Conservation (phyloP, 2,113 vertebrate genomes). For the Polypterus senegalus region DNA sequence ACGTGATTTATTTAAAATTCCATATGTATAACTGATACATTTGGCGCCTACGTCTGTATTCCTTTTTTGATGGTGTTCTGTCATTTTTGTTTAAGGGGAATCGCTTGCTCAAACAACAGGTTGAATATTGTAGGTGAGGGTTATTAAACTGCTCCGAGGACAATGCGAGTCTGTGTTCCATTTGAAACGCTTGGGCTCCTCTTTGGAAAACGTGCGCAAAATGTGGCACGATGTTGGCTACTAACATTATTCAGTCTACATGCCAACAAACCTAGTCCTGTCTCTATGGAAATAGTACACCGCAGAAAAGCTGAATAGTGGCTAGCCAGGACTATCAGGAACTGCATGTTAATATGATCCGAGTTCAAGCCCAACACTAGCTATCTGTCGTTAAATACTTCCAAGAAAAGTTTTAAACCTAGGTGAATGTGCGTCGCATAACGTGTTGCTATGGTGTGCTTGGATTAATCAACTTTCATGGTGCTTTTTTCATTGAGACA, state of each 20-base stretch:
- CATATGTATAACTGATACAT: background rate
- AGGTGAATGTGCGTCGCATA: too few relatives aligned
- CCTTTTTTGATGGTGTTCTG: slow-evolving; percentile 33
- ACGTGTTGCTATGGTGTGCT: too few relatives aligned
- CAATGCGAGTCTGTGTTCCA: slow-evolving; percentile 97
- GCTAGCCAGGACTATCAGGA: background rate
- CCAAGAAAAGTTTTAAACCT: too few relatives aligned
- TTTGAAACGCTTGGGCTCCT: slow-evolving; percentile 86
- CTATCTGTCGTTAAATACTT: too few relatives aligned
- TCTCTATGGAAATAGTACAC: slow-evolving; percentile 73
- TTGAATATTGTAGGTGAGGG: slow-evolving; percentile 96
- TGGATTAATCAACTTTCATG: too few relatives aligned
- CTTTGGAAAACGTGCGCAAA: slow-evolving; percentile 71
- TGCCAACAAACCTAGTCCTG: slow-evolving; percentile 67
- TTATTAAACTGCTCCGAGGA: slow-evolving; percentile 92
- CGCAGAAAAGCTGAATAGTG: slow-evolving; percentile 26
- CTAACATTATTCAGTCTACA: slow-evolving; percentile 84
- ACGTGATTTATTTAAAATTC: background rate
- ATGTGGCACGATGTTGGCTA: slow-evolving; percentile 69
- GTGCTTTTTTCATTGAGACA: too few relatives aligned
- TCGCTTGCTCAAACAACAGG: slow-evolving; percentile 95
- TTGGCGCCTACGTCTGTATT: slow-evolving; percentile 55
- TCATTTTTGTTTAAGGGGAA: slow-evolving; percentile 49
- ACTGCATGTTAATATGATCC: too few relatives aligned
- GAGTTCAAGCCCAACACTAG: too few relatives aligned